Conservation (phyloP, 92 coral and sea anemone species). For the Zoanthus solanderi region DNA sequence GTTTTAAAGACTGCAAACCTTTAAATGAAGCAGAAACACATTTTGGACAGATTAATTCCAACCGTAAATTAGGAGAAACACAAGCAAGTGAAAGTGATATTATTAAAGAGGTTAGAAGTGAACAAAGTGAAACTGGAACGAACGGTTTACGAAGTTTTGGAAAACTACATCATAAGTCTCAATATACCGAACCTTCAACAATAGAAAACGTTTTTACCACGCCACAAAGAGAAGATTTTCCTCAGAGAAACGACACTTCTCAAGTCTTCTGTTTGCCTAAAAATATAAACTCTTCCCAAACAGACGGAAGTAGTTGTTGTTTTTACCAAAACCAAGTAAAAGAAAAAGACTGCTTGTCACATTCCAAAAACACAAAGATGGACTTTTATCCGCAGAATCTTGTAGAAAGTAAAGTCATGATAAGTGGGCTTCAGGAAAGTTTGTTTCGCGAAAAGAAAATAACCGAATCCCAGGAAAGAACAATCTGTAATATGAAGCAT, state of each 20-base stretch:
- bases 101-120: neutral
- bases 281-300: neutral
- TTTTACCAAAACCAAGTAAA: neutral
- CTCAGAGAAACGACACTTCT: neutral
- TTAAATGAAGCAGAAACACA: neutral
- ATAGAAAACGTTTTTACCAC: neutral
- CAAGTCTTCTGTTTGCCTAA: neutral
- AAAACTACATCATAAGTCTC: too few relatives aligned
- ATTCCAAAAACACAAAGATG: neutral
- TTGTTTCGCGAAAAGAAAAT: conserved; percentile 65
- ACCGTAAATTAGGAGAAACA: neutral
- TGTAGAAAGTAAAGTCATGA: conserved; percentile 62
- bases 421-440: conserved; percentile 59
- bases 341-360: neutral
- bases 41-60: neutral
- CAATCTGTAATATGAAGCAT: conserved; percentile 70
- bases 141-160: neutral
- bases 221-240: neutral
- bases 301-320: neutral
- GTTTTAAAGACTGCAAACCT: neutral
- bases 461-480: conserved; percentile 67
- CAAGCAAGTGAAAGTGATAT: neutral
- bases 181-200: neutral
- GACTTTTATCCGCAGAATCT: conserved; percentile 40
- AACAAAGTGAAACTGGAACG: neutral